Conservation (phyloP, 1,140 invertebrate species). For the Mya arenaria region DNA sequence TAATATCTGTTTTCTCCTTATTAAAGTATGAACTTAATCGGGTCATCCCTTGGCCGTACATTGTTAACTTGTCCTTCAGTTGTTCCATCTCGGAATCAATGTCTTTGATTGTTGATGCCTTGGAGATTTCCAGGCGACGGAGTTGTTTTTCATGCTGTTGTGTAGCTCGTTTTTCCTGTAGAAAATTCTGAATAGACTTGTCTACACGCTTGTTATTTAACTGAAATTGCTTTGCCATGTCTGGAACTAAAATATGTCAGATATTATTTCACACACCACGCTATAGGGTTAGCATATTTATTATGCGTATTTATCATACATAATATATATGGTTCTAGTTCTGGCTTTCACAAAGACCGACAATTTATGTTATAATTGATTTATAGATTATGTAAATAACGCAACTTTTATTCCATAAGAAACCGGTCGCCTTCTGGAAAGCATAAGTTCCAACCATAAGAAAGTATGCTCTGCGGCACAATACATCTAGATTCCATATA, state of each 20-base stretch:
- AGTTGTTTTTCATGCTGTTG: slow-evolving; percentile 13
- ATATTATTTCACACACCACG: too few species aligned
- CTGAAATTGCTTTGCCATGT: slow-evolving; percentile 13
- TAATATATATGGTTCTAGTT: too few species aligned
- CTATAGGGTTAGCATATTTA: too few species aligned
- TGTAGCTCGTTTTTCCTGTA: slow-evolving; percentile 18
- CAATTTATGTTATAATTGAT: too few species aligned
- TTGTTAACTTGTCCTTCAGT: not conserved
- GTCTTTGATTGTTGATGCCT: not conserved
- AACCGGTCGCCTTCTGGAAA: too few species aligned
- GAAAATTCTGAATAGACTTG: slow-evolving; percentile 27
- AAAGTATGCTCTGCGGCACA: too few species aligned
- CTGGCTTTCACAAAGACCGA: too few species aligned
- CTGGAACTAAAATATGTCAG: not conserved
- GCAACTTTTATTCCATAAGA: too few species aligned
- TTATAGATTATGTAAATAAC: too few species aligned
- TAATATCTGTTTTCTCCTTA: not conserved
- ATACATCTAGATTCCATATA: too few species aligned
- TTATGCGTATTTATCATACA: too few species aligned
- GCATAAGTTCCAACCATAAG: too few species aligned
- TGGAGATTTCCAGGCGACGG: not conserved
- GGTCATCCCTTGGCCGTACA: slow-evolving; percentile 31
- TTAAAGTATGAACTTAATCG: slow-evolving; percentile 34
- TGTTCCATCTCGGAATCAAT: not conserved
- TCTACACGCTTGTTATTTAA: slow-evolving; percentile 10